Conservation (phyloP, 1,140 invertebrate species). For the Hyles euphorbiae region DNA sequence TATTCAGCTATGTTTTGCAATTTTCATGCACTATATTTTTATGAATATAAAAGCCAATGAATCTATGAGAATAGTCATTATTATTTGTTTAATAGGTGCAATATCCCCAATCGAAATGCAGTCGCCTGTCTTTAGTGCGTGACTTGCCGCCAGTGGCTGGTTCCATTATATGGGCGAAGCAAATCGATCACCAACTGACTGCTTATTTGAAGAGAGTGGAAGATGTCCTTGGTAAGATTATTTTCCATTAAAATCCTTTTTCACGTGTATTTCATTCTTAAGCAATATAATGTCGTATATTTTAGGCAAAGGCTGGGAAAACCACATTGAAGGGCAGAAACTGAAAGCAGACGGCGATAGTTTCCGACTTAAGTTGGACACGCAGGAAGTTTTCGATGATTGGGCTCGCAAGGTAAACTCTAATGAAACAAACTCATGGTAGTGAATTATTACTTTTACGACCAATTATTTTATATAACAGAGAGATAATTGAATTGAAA, state of each 20-base stretch:
- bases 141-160: constrained; percentile 98
- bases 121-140: constrained; percentile 90
- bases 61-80: too few species aligned
- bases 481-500: too few species aligned
- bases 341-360: constrained; percentile 98
- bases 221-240: constrained; percentile 90
- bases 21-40: too few species aligned
- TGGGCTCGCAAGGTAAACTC: constrained; percentile 88
- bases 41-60: too few species aligned
- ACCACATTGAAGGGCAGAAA: constrained; percentile 99
- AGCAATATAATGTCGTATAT: constrained; percentile 16
- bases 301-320: constrained; percentile 97
- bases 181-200: constrained; percentile 98
- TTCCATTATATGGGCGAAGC: constrained; percentile 98
- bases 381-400: constrained; percentile 97
- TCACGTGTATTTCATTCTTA: background rate
- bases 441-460: too few species aligned
- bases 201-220: constrained; percentile 97
- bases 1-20: too few species aligned
- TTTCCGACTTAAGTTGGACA: constrained; percentile 96
- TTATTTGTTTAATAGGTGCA: constrained; percentile 79
- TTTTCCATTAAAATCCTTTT: constrained; percentile 7
- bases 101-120: constrained; percentile 95
- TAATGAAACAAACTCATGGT: background rate
- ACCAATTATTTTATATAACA: too few species aligned